phyloP scores from a whole-genome alignment of 2,888 invertebrate genomes.

The Argynnis bischoffii region DNA sequence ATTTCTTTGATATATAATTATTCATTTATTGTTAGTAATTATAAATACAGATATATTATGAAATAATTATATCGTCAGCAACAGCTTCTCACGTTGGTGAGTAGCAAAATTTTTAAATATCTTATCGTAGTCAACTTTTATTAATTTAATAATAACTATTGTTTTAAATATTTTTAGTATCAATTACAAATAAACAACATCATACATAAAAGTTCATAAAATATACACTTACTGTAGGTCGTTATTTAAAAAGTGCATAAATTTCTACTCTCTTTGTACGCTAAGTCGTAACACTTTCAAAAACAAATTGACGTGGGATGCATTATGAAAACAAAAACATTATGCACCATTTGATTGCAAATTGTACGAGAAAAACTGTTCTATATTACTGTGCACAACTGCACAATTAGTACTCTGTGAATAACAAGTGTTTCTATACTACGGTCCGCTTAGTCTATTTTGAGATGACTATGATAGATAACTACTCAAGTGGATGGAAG shows the following conservation, averaged over 20 bases:
- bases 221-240: background rate
- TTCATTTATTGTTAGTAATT: too few relatives aligned
- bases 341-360: conserved; percentile 36
- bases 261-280: conserved; percentile 14
- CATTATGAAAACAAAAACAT: conserved; percentile 38
- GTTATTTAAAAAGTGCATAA: background rate
- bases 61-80: too few relatives aligned
- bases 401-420: conserved; percentile 1
- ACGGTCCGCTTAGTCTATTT: conserved; percentile 12
- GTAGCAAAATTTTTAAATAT: too few relatives aligned
- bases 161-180: too few relatives aligned
- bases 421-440: conserved; percentile 2
- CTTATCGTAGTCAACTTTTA: too few relatives aligned
- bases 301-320: conserved; percentile 33
- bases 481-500: background rate
- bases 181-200: too few relatives aligned
- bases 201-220: background rate
- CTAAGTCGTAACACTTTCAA: conserved; percentile 26
- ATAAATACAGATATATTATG: too few relatives aligned
- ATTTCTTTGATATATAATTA: too few relatives aligned
- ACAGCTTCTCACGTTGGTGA: too few relatives aligned
- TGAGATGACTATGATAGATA: conserved; percentile 9
- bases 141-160: too few relatives aligned
- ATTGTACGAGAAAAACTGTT: conserved; percentile 34
- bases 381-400: conserved; percentile 25